A percentile compares a stretch with the other conserved stretches of the same genome.
Conservation (phyloP, 2,113 vertebrate species). For the Arvicanthis niloticus region DNA sequence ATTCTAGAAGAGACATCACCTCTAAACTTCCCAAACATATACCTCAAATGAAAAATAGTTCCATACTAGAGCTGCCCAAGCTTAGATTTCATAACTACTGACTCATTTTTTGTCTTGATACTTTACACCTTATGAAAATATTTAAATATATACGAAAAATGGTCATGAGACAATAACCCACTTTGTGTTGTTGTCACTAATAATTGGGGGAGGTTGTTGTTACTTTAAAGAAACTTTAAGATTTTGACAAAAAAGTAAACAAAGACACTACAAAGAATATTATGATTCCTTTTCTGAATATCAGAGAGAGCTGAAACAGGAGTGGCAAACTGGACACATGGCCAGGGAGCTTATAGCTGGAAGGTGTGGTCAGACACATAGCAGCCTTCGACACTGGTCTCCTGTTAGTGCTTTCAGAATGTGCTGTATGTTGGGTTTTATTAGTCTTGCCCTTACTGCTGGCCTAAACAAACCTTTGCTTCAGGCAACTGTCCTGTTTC, state of each 20-base stretch:
- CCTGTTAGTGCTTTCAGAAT: not conserved
- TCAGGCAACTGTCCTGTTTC: not conserved
- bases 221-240: not conserved
- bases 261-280: not conserved
- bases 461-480: not conserved
- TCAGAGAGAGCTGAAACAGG: not conserved
- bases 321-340: not conserved
- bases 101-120: not conserved
- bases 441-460: not conserved
- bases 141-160: not conserved
- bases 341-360: not conserved
- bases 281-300: not conserved
- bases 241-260: conserved; percentile 27
- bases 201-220: not conserved
- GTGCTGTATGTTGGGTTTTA: not conserved
- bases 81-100: not conserved
- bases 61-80: not conserved
- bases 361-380: not conserved
- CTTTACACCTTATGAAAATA: not conserved
- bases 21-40: not conserved
- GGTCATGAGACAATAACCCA: not conserved
- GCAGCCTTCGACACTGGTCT: not conserved
- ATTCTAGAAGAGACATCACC: not conserved
- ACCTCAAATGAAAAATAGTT: not conserved
- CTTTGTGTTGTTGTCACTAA: not conserved